Evolutionary conservation across 2,797 vertebrate genomes (phyloP).

Genomic region (Coreius guichenoti): DNA sequence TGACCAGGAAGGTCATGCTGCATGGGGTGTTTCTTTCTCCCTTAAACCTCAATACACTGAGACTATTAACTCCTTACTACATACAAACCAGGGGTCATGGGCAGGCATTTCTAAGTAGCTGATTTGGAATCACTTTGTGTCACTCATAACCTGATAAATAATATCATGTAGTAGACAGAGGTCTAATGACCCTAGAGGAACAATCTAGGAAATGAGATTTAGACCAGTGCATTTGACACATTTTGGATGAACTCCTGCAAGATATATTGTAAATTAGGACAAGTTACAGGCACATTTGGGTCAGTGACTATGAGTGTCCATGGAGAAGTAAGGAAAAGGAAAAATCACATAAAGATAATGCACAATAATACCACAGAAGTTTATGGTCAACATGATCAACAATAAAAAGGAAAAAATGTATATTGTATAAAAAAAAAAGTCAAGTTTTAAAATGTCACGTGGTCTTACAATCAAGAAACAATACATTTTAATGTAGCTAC

Average conservation of each 20-base stretch:
- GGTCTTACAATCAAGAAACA: neutral
- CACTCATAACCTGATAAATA: neutral
- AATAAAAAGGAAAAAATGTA: neutral
- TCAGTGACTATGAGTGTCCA: no score
- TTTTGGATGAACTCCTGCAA: neutral
- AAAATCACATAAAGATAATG: neutral
- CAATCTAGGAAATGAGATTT: no score
- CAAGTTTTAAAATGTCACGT: neutral
- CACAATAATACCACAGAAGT: neutral
- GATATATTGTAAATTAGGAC: neutral
- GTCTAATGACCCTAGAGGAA: neutral
- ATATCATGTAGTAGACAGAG: neutral
- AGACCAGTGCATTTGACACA: neutral
- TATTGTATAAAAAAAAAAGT: neutral
- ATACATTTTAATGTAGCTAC: neutral
- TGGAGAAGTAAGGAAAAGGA: neutral
- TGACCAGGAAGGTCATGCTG: slow-evolving; percentile 47
- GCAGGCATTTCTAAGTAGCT: neutral
- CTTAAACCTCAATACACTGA: slow-evolving; percentile 21
- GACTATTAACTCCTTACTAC: slow-evolving; percentile 21
- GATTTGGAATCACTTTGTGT: slow-evolving; percentile 11
- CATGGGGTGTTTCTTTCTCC: slow-evolving; percentile 40
- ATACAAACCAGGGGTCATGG: slow-evolving; percentile 30
- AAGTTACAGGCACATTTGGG: neutral
- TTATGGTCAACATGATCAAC: no score